Percentiles rank a stretch among this genome's conserved stretches.
These are phyloP conservation scores for Basileuterus tristriatus DNA, from an alignment of 2,797 vertebrate species.

Conservation along the genomic window DNA sequence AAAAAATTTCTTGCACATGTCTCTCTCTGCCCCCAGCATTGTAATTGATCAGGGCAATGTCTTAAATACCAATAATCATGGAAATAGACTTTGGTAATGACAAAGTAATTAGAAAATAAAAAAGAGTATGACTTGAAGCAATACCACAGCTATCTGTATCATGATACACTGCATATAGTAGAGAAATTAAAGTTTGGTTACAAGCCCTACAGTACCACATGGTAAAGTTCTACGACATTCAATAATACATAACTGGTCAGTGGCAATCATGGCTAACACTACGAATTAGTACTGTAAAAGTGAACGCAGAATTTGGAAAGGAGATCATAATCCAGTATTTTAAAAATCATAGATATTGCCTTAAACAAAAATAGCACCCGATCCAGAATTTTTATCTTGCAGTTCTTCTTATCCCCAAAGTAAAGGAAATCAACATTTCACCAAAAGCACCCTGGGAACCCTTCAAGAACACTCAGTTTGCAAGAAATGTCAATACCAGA, in stretches of 20 bases:
- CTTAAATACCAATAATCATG: neutral
- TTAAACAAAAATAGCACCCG: rapidly evolving
- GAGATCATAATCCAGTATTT: neutral
- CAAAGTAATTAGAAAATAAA: neutral
- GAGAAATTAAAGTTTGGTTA: neutral
- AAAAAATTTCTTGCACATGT: neutral
- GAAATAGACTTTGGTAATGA: neutral
- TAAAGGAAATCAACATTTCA: neutral
- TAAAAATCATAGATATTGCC: neutral
- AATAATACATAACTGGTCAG: neutral
- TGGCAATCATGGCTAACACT: neutral
- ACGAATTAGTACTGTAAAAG: neutral
- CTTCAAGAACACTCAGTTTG: neutral
- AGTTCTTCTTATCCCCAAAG: neutral
- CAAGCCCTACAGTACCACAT: neutral
- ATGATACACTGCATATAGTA: neutral
- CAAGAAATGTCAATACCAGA: neutral
- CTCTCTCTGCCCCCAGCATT: rapidly evolving
- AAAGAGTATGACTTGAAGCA: neutral
- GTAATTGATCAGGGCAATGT: neutral
- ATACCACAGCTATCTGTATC: neutral
- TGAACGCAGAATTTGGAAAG: neutral
- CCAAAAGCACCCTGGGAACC: neutral
- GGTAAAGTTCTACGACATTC: neutral
- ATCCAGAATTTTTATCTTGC: neutral